phyloP scores from a whole-genome alignment of 2,797 vertebrate species.

The Lemur catta region DNA sequence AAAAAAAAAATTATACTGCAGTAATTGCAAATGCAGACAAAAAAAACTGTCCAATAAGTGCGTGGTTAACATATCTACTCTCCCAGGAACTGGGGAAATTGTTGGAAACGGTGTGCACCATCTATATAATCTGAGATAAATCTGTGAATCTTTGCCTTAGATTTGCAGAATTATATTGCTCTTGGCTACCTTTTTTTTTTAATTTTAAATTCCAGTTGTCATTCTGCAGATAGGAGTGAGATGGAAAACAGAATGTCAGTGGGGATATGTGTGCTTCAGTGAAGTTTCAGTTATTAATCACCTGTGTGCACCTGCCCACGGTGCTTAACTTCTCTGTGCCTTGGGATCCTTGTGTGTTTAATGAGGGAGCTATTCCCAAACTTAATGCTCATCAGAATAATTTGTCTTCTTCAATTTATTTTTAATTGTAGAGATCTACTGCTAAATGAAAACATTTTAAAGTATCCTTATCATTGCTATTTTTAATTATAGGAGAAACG shows the following conservation, averaged over 20 bases:
- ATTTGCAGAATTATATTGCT: conserved; percentile 42
- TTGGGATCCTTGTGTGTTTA: neutral
- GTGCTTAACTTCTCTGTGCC: neutral
- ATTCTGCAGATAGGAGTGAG: neutral
- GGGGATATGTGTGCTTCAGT: neutral
- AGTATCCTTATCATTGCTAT: neutral
- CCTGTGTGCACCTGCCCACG: neutral
- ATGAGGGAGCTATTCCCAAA: neutral
- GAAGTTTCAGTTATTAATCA: neutral
- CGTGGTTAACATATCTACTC: conserved; percentile 22
- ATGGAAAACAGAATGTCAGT: neutral
- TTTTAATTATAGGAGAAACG: neutral
- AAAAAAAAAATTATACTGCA: conserved; percentile 4
- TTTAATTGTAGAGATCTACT: neutral
- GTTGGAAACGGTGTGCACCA: neutral
- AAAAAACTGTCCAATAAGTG: conserved; percentile 60
- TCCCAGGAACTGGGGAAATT: neutral
- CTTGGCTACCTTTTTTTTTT: neutral
- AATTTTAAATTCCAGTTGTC: neutral
- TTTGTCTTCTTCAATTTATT: conserved; percentile 11
- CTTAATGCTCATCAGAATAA: neutral
- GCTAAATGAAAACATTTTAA: neutral
- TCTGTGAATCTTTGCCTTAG: conserved; percentile 16
- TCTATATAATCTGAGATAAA: conserved; percentile 19
- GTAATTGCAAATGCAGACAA: conserved; percentile 58